Conservation (phyloP, 2,888 invertebrate species). For the Cephus rjabovi region DNA sequence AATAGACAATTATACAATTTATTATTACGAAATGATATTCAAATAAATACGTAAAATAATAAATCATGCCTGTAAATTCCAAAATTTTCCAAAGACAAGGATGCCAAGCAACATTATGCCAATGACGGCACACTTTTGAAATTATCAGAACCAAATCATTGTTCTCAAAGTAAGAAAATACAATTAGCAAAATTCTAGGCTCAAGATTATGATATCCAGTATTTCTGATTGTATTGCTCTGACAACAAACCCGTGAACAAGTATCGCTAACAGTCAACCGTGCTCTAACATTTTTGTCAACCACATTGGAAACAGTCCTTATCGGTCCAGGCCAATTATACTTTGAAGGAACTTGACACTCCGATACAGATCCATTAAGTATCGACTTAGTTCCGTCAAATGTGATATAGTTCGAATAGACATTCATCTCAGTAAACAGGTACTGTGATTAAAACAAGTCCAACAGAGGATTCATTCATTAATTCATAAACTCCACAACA, state of each 20-base stretch:
- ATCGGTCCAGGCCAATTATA: background rate
- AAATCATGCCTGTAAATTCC: conserved; percentile 16
- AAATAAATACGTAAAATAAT: background rate
- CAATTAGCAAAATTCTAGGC: background rate
- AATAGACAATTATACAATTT: background rate
- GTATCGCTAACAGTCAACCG: background rate
- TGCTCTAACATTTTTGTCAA: background rate
- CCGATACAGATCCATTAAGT: background rate
- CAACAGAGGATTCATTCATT: background rate
- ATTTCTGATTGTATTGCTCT: background rate
- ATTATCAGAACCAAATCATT: conserved; percentile 7
- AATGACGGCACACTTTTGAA: conserved; percentile 16
- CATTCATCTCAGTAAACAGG: background rate
- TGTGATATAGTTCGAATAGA: background rate
- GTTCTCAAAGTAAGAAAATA: conserved; percentile 13
- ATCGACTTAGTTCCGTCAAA: background rate
- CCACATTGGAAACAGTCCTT: background rate
- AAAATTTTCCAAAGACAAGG: conserved; percentile 14
- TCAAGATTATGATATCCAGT: conserved; percentile 16
- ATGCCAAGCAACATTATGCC: conserved; percentile 16
- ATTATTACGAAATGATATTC: background rate
- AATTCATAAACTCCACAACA: background rate
- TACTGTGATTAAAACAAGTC: background rate
- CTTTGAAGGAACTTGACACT: background rate
- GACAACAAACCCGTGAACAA: background rate